Evolutionary conservation across 1,140 invertebrate species (phyloP).

Genomic region (Zelostemma sp.): DNA sequence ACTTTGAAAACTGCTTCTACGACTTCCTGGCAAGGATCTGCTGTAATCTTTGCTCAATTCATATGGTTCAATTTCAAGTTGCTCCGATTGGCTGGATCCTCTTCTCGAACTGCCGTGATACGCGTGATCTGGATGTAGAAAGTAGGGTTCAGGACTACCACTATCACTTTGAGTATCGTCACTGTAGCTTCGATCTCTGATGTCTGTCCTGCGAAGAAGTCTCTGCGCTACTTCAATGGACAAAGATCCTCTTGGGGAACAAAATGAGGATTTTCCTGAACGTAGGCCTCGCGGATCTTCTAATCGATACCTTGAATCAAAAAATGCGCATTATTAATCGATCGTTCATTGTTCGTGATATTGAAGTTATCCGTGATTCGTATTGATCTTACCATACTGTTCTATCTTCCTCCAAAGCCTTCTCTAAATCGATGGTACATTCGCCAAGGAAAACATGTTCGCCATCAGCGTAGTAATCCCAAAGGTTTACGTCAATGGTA

Average conservation of each 20-base stretch:
- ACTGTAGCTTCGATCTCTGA: slow-evolving; percentile 66
- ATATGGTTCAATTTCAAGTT: slow-evolving; percentile 86
- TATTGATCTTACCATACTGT: slow-evolving; percentile 77
- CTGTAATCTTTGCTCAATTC: slow-evolving; percentile 88
- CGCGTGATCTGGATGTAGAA: slow-evolving; percentile 87
- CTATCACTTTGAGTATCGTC: slow-evolving; percentile 68
- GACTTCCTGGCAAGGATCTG: slow-evolving; percentile 84
- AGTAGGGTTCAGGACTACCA: slow-evolving; percentile 70
- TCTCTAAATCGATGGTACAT: slow-evolving; percentile 83
- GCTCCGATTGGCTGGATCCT: slow-evolving; percentile 87
- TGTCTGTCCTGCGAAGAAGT: slow-evolving; percentile 72
- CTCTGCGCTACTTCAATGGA: slow-evolving; percentile 73
- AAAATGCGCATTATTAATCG: not conserved
- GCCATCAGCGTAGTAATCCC: slow-evolving; percentile 85
- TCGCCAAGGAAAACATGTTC: slow-evolving; percentile 88
- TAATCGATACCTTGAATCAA: slow-evolving; percentile 75
- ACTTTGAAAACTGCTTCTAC: slow-evolving; percentile 84
- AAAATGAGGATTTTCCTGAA: slow-evolving; percentile 77
- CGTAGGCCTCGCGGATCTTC: slow-evolving; percentile 82
- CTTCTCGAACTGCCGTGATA: slow-evolving; percentile 81
- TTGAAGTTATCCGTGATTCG: no score
- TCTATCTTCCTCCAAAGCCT: slow-evolving; percentile 86
- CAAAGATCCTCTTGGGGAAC: slow-evolving; percentile 84
- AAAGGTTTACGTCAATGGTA: slow-evolving; percentile 86
- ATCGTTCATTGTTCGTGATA: no score